These are phyloP conservation scores for Diabrotica virgifera DNA, from an alignment of 1,140 invertebrate species.

Conservation along the genomic window DNA sequence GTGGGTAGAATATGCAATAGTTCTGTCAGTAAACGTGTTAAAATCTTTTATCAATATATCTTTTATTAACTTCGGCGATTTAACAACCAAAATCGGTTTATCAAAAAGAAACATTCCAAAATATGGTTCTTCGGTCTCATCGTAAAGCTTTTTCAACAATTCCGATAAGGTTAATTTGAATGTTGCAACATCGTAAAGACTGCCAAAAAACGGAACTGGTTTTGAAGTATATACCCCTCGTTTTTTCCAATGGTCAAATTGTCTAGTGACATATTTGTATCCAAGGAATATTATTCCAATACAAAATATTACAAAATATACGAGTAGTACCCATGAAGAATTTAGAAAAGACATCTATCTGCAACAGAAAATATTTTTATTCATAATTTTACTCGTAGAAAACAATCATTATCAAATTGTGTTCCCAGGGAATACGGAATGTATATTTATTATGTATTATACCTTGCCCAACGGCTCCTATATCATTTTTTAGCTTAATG, in stretches of 20 bases:
- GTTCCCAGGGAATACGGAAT: no score
- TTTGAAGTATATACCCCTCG: slow-evolving; percentile 37
- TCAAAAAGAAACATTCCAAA: slow-evolving; percentile 48
- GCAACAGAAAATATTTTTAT: neutral
- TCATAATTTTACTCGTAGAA: neutral
- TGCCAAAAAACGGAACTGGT: slow-evolving; percentile 46
- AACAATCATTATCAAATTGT: no score
- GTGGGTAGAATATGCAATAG: slow-evolving; percentile 49
- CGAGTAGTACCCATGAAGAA: neutral
- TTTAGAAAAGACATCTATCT: neutral
- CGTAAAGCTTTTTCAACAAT: slow-evolving; percentile 30
- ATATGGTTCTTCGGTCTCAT: slow-evolving; percentile 41
- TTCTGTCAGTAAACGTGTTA: slow-evolving; percentile 51
- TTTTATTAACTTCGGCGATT: slow-evolving; percentile 51
- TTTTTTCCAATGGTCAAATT: slow-evolving; percentile 42
- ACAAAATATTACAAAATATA: slow-evolving; percentile 4
- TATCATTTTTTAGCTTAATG: no score
- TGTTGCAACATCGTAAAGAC: slow-evolving; percentile 24
- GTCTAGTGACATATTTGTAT: slow-evolving; percentile 29
- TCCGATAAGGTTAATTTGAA: slow-evolving; percentile 22
- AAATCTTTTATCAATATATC: slow-evolving; percentile 43
- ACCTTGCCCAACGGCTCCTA: no score
- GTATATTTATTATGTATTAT: no score
- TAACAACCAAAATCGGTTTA: slow-evolving; percentile 37
- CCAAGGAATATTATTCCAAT: neutral